These are phyloP conservation scores for Drosophila burlai DNA, from an alignment of 1,140 invertebrate species.

Conservation along the genomic window DNA sequence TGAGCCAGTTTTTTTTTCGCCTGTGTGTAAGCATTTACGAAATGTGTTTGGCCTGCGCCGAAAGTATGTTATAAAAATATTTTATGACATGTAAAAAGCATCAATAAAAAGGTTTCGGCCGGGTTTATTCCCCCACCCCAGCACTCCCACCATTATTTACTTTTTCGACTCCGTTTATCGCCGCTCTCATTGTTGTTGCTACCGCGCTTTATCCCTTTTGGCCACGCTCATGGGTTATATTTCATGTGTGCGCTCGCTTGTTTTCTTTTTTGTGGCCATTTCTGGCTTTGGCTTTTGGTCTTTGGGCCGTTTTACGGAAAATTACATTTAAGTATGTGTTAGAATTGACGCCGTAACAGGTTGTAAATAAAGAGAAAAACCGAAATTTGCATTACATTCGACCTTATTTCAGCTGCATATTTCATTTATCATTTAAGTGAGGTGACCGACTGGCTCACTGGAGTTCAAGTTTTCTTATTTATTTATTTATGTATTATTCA, in stretches of 20 bases:
- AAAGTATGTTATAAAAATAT: conserved; percentile 84
- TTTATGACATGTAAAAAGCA: conserved; percentile 83
- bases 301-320: conserved; percentile 66
- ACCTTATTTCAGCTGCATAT: conserved; percentile 41
- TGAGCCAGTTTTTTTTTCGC: background rate
- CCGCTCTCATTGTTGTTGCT: conserved; percentile 37
- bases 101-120: conserved; percentile 75
- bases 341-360: conserved; percentile 79
- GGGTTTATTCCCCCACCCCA: conserved; percentile 38
- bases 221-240: conserved; percentile 58
- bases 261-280: conserved; percentile 36
- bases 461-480: background rate
- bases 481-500: background rate
- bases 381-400: conserved; percentile 52
- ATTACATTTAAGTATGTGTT: conserved; percentile 84
- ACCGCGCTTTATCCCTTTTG: conserved; percentile 74
- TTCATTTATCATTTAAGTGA: conserved; percentile 17
- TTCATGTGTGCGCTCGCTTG: conserved; percentile 36
- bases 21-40: conserved; percentile 51
- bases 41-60: conserved; percentile 54
- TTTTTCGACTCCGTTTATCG: conserved; percentile 61
- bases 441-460: background rate
- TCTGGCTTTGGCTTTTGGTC: conserved; percentile 58
- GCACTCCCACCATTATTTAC: conserved; percentile 31
- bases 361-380: conserved; percentile 71